These are phyloP conservation scores for Sinodicranocentrus sp. DNA, from an alignment of 2,888 invertebrate genomes.

Conservation along the genomic window DNA sequence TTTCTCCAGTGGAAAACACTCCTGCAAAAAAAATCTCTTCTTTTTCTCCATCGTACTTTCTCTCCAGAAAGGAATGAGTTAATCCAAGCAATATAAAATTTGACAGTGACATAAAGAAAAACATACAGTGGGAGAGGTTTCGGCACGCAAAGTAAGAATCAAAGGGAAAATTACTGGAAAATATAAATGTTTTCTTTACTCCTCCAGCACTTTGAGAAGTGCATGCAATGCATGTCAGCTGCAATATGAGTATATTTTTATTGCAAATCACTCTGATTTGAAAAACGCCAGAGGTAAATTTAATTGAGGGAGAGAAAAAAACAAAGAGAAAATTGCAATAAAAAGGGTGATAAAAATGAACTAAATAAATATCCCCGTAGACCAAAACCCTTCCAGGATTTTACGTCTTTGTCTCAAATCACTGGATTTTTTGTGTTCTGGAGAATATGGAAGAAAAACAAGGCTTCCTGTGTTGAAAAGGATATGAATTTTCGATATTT, in stretches of 20 bases:
- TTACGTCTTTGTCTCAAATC: no score
- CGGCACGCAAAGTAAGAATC: slow-evolving; percentile 51
- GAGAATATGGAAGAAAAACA: no score
- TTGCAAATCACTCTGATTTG: background rate
- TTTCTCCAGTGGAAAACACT: no score
- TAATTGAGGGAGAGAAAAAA: background rate
- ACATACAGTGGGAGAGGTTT: slow-evolving; percentile 5
- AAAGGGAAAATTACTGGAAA: slow-evolving; percentile 30
- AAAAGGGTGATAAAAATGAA: background rate
- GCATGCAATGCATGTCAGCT: slow-evolving; percentile 24
- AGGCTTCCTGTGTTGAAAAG: no score
- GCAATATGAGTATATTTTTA: slow-evolving; percentile 20
- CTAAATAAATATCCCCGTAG: background rate
- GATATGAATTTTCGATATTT: no score
- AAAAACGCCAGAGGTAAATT: background rate
- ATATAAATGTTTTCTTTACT: background rate
- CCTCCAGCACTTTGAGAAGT: no score
- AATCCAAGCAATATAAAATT: background rate
- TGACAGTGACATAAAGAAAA: slow-evolving; percentile 7
- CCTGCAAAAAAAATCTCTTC: no score
- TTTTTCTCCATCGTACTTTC: no score
- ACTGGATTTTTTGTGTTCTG: no score
- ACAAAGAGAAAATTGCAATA: background rate
- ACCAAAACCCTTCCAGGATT: no score
- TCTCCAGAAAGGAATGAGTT: slow-evolving; percentile 14